Percentiles rank a stretch among this genome's conserved stretches.
Evolutionary conservation across 2,113 vertebrate species (phyloP).

Genomic region (Terrapene triunguis): DNA sequence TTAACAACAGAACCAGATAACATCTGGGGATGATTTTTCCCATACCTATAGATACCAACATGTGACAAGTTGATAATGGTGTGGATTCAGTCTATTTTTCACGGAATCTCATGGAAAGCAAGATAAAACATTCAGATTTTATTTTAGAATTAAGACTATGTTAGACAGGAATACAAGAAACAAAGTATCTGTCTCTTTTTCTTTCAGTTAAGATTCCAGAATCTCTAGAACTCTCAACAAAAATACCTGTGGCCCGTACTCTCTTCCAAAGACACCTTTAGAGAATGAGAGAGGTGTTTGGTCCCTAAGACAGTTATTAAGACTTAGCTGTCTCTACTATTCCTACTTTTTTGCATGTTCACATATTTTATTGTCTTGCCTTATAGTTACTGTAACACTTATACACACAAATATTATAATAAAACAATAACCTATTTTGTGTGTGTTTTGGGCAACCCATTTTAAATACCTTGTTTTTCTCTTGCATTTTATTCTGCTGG

Average conservation of each 20-base stretch:
- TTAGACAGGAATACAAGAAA: not conserved
- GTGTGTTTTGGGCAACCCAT: not conserved
- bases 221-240: not conserved
- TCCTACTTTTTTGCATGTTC: not conserved
- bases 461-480: not conserved
- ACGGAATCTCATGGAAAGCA: accelerated
- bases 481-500: not conserved
- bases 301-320: not conserved
- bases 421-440: not conserved
- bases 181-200: not conserved
- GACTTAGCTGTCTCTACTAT: not conserved
- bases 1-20: not conserved
- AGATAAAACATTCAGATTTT: accelerated
- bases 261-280: not conserved
- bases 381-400: not conserved
- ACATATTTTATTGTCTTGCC: not conserved
- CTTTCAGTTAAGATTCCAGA: not conserved
- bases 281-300: not conserved
- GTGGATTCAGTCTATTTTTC: not conserved
- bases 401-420: not conserved
- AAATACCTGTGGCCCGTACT: not conserved
- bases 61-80: not conserved
- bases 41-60: not conserved
- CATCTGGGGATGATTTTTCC: not conserved
- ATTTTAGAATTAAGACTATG: not conserved